phyloP scores from a whole-genome alignment of 2,797 vertebrate genomes.

The Eulemur mongoz region DNA sequence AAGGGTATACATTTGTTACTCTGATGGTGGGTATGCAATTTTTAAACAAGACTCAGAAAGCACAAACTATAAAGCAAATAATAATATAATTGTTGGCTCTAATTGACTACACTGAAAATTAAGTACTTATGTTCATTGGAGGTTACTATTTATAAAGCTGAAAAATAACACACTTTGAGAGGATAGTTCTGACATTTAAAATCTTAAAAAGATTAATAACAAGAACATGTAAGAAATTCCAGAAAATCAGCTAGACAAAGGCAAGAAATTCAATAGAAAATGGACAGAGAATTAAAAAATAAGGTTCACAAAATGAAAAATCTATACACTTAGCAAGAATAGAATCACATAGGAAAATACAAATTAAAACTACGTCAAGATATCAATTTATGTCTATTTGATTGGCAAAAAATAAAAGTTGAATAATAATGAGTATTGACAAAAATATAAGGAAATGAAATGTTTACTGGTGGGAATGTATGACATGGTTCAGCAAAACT shows the following conservation, averaged over 20 bases:
- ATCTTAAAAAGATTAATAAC: background rate
- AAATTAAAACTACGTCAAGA: slow-evolving; percentile 7
- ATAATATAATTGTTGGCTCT: background rate
- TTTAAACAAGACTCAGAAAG: slow-evolving; percentile 8
- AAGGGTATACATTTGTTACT: background rate
- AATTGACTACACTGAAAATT: background rate
- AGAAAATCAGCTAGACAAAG: background rate
- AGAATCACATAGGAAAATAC: background rate
- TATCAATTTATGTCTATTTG: background rate
- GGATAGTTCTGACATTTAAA: background rate
- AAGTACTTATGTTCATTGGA: background rate
- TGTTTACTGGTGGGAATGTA: background rate
- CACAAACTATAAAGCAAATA: background rate
- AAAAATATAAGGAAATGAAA: background rate
- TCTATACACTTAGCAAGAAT: background rate
- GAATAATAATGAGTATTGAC: background rate
- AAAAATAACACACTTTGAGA: background rate
- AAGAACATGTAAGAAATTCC: background rate
- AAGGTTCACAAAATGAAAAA: background rate
- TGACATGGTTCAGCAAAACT: background rate
- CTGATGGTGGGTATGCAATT: background rate
- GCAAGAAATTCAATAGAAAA: background rate
- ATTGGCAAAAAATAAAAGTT: background rate
- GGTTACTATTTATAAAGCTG: background rate
- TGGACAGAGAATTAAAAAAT: background rate